Percentiles rank a stretch among this genome's conserved stretches.
These are phyloP conservation scores for Larimichthys crocea DNA, from an alignment of 2,113 vertebrate genomes.

Conservation along the genomic window DNA sequence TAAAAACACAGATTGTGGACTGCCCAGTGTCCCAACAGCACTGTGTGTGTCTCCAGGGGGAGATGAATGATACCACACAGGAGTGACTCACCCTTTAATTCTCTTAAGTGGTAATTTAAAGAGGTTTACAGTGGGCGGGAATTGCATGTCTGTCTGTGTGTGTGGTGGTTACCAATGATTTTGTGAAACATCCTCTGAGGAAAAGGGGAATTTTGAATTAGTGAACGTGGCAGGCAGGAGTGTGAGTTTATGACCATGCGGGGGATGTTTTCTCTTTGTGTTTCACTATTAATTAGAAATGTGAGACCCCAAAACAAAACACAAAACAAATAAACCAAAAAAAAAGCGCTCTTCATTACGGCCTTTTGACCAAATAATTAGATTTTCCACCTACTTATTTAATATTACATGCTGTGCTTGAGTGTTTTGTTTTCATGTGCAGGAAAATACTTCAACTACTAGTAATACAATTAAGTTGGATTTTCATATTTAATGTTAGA, in stretches of 20 bases:
- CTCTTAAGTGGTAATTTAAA: conserved; percentile 57
- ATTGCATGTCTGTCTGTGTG: conserved; percentile 13
- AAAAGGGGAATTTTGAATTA: conserved; percentile 16
- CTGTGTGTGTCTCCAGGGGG: conserved; percentile 42
- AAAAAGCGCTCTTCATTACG: not conserved
- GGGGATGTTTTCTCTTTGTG: conserved; percentile 1
- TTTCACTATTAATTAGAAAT: conserved; percentile 37
- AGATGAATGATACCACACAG: conserved; percentile 58
- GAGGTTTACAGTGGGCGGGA: conserved; percentile 47
- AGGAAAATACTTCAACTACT: conserved; percentile 1
- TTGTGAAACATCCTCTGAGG: not conserved
- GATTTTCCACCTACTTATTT: conserved; percentile 13
- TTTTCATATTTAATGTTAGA: conserved; percentile 6
- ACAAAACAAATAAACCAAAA: not conserved
- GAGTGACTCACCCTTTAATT: conserved; percentile 70
- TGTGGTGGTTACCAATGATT: conserved; percentile 15
- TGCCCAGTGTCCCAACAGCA: conserved; percentile 20
- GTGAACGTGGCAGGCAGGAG: not conserved
- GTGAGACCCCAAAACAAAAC: not conserved
- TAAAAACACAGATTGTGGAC: not conserved
- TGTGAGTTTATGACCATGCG: conserved; percentile 13
- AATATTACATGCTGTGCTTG: not conserved
- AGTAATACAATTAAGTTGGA: conserved; percentile 1
- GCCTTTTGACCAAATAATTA: not conserved
- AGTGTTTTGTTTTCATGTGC: conserved; percentile 34